These are phyloP conservation scores for Scaptomyza montana DNA, from an alignment of 1,140 invertebrate species.

Conservation along the genomic window DNA sequence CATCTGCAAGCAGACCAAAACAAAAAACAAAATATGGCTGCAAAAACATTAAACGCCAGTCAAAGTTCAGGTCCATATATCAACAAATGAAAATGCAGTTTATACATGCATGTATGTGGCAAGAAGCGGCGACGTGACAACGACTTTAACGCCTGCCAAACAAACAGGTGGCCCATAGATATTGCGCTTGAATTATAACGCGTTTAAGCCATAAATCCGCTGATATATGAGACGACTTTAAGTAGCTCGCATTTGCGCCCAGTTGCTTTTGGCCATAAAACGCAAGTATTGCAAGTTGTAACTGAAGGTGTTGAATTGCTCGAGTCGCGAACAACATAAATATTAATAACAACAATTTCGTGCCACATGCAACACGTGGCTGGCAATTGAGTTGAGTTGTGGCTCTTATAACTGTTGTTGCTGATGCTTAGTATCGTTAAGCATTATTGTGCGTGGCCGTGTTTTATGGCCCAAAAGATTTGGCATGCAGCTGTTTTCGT, in stretches of 20 bases:
- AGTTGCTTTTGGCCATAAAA: conserved; percentile 34
- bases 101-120: conserved; percentile 1
- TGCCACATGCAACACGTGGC: conserved; percentile 78
- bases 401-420: not conserved
- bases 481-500: conserved; percentile 15
- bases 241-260: conserved; percentile 65
- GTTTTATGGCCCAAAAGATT: conserved; percentile 58
- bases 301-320: conserved; percentile 47
- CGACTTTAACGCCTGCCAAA: conserved; percentile 47
- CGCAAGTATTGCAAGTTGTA: conserved; percentile 15
- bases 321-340: conserved; percentile 52
- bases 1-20: not conserved
- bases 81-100: not conserved
- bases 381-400: conserved; percentile 47
- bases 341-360: conserved; percentile 75
- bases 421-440: conserved; percentile 13
- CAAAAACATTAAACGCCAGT: conserved; percentile 8
- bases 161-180: conserved; percentile 26
- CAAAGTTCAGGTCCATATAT: conserved; percentile 12
- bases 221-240: conserved; percentile 69
- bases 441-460: conserved; percentile 26
- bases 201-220: conserved; percentile 66
- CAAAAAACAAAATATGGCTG: not conserved
- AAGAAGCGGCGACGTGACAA: conserved; percentile 54
- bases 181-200: conserved; percentile 66